These are phyloP conservation scores for Eutolmus rufibarbis DNA, from an alignment of 2,888 invertebrate genomes.

Conservation along the genomic window DNA sequence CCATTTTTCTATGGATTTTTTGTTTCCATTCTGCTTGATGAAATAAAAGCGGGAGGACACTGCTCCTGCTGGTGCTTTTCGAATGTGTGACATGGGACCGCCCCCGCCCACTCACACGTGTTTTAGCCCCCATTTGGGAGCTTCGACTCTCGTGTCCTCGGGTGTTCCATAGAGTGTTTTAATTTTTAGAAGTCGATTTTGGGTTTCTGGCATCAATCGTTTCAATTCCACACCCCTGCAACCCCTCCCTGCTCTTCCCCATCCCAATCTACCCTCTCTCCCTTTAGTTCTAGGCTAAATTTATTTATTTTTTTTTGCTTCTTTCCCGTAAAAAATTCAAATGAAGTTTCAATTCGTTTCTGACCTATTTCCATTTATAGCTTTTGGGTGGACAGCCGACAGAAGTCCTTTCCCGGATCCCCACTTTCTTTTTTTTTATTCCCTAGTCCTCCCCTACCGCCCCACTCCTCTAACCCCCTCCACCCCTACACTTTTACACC, in stretches of 20 bases:
- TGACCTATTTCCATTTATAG: background rate
- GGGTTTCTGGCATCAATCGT: background rate
- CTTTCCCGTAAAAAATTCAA: background rate
- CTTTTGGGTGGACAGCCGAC: background rate
- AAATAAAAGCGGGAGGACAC: background rate
- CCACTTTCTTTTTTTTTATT: background rate
- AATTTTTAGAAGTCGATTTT: background rate
- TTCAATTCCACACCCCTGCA: background rate
- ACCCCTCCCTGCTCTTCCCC: background rate
- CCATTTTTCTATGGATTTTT: background rate
- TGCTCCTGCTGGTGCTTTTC: background rate
- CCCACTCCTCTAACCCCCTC: background rate
- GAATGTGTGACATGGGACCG: background rate
- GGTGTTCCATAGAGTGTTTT: background rate
- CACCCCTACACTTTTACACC: background rate
- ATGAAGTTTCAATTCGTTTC: slow-evolving; percentile 27
- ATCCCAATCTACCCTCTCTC: background rate
- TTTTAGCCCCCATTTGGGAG: background rate
- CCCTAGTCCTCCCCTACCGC: background rate
- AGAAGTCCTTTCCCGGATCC: background rate
- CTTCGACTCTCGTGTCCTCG: background rate
- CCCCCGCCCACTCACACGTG: background rate
- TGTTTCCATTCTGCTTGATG: background rate
- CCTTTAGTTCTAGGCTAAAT: background rate
- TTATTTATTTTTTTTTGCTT: background rate